Conservation (phyloP, 2,888 invertebrate species). For the Acheta domesticus region DNA sequence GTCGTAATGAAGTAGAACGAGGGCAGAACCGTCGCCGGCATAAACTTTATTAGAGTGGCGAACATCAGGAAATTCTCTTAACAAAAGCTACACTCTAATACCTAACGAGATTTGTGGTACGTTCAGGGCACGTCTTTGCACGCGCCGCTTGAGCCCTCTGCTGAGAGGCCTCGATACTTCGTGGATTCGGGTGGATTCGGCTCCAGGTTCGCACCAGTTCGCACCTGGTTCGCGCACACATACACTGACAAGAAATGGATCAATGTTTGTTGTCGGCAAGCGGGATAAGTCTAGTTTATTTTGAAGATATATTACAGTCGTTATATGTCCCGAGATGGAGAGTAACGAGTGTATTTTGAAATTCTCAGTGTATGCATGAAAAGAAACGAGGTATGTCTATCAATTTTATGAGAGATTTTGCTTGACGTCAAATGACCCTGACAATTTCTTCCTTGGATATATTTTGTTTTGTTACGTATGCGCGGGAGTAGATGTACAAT, state of each 20-base stretch:
- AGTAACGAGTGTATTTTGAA: background rate
- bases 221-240: background rate
- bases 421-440: background rate
- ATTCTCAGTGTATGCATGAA: background rate
- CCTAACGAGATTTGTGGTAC: background rate
- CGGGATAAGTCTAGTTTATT: background rate
- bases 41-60: background rate
- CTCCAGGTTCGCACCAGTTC: background rate
- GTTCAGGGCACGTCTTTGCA: background rate
- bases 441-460: background rate
- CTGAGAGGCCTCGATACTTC: background rate
- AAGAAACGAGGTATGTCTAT: background rate
- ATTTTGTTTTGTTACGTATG: background rate
- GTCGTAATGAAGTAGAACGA: constrained; percentile 1
- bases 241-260: background rate
- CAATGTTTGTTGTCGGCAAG: constrained; percentile 18
- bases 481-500: background rate
- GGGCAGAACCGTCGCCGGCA: background rate
- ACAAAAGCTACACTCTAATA: background rate
- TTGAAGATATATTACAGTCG: background rate
- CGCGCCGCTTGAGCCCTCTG: background rate
- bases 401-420: background rate
- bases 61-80: background rate
- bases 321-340: background rate
- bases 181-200: background rate